These are phyloP conservation scores for Callocephalon fimbriatum DNA, from an alignment of 2,113 vertebrate species.

Conservation along the genomic window DNA sequence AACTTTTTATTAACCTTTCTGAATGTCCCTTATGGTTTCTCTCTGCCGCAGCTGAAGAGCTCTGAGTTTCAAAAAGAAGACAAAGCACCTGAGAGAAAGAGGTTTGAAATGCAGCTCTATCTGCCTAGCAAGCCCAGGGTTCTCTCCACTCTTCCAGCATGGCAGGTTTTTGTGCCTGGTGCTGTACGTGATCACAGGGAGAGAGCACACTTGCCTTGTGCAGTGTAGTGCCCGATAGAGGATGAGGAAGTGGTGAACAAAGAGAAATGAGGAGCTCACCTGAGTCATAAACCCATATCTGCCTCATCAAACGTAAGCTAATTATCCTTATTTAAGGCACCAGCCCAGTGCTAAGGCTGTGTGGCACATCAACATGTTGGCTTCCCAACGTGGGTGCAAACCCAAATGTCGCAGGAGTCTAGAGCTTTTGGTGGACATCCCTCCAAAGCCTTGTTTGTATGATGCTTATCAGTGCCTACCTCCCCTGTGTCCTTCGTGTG, in stretches of 20 bases:
- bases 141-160: fast-evolving
- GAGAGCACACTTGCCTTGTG: background rate
- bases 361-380: background rate
- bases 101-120: background rate
- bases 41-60: background rate
- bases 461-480: background rate
- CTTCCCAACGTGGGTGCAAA: background rate
- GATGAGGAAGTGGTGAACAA: fast-evolving
- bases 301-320: too few species aligned
- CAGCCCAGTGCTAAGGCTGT: background rate
- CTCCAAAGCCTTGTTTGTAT: background rate
- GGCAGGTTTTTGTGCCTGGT: fast-evolving
- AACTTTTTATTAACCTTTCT: slow-evolving; percentile 39
- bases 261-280: background rate
- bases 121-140: background rate
- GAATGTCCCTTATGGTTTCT: background rate
- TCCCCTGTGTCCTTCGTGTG: fast-evolving
- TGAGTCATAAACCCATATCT: background rate
- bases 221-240: background rate
- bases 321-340: background rate
- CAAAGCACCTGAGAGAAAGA: background rate
- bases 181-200: fast-evolving
- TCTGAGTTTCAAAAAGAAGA: background rate
- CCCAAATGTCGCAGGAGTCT: fast-evolving
- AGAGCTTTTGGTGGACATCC: background rate